Conservation (phyloP, 2,113 vertebrate genomes). For the Pygoscelis adeliae region DNA sequence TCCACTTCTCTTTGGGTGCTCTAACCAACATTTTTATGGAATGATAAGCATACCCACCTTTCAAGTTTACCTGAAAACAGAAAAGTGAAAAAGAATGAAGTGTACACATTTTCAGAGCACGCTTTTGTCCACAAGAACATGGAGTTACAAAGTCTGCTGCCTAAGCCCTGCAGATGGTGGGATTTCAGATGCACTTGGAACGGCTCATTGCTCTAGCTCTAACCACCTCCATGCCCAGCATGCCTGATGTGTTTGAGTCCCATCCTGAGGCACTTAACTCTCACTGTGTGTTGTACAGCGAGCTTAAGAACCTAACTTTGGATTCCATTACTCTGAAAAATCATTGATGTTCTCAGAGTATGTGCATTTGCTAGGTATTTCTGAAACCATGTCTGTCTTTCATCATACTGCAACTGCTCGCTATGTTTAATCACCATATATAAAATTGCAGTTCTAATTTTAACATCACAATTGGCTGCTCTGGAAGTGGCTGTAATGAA, state of each 20-base stretch:
- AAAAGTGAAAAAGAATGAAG: not conserved
- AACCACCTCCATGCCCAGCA: not conserved
- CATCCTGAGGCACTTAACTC: not conserved
- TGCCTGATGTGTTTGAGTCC: not conserved
- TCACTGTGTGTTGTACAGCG: not conserved
- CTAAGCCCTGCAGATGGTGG: not conserved
- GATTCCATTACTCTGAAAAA: not conserved
- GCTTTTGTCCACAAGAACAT: not conserved
- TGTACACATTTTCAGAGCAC: not conserved
- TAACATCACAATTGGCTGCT: not conserved
- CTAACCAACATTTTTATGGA: not conserved
- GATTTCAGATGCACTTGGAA: not conserved
- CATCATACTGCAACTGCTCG: not conserved
- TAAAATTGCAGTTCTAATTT: constrained; percentile 26
- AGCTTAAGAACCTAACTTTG: not conserved
- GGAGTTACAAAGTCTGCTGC: not conserved
- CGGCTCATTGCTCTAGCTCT: not conserved
- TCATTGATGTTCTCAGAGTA: not conserved
- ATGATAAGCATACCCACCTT: not conserved
- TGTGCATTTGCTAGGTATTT: not conserved
- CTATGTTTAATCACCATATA: not conserved
- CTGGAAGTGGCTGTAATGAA: constrained; percentile 18
- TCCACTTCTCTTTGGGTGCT: not conserved
- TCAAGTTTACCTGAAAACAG: not conserved
- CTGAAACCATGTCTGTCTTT: not conserved